These are phyloP conservation scores for Coelinius sp. DNA, from an alignment of 2,888 invertebrate genomes.

Conservation along the genomic window DNA sequence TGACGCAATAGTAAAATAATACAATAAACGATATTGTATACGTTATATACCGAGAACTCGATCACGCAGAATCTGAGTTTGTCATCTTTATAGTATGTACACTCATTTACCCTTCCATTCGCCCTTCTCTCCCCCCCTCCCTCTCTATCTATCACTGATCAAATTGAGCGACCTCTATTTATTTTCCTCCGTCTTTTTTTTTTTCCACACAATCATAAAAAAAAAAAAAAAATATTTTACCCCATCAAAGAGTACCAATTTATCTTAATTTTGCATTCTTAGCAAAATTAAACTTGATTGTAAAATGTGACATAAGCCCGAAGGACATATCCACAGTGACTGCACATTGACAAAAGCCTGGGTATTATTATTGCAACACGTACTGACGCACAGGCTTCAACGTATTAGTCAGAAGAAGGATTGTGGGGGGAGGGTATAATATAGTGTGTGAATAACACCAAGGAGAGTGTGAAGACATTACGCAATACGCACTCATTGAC, in stretches of 20 bases:
- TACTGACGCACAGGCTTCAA: conserved; percentile 24
- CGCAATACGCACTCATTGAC: conserved; percentile 44
- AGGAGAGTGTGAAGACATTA: conserved; percentile 21
- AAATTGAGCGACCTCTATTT: not conserved
- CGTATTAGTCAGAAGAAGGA: conserved; percentile 21
- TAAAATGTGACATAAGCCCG: too few species aligned
- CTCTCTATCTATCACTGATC: conserved; percentile 1
- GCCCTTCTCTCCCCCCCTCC: not conserved
- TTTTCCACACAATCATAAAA: not conserved
- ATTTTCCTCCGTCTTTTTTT: not conserved
- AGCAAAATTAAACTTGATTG: not conserved
- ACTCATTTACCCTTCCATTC: conserved; percentile 26
- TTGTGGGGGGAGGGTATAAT: not conserved
- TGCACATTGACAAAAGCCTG: not conserved
- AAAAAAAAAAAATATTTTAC: conserved; percentile 12
- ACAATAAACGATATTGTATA: conserved; percentile 26
- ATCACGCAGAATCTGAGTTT: conserved; percentile 22
- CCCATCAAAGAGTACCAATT: conserved; percentile 26
- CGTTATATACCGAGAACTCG: conserved; percentile 13
- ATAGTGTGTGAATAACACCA: not conserved
- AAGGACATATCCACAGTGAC: conserved; percentile 26
- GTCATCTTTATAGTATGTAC: conserved; percentile 35
- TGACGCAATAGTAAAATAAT: conserved; percentile 17
- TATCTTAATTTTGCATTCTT: conserved; percentile 36
- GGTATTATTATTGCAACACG: not conserved